Base-by-base conservation (phyloP, 2,113 vertebrate genomes). In the Anthoscopus minutus region DNA sequence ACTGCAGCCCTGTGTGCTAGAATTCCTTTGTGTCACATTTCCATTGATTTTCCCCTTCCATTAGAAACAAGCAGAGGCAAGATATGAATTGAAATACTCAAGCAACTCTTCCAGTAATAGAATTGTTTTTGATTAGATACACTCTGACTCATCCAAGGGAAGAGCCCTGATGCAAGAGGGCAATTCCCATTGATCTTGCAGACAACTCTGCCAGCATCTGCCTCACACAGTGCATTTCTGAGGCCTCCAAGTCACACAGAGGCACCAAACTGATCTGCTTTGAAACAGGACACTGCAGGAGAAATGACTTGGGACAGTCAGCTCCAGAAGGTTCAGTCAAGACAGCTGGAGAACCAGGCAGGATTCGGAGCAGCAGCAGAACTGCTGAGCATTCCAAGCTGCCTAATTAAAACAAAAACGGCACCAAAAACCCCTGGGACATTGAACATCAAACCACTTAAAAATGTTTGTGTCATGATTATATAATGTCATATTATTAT, bases 111-210 rank as follows among this genome's bases (percentile, higher is more conserved):
- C 89, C 96, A 96, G 96, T 96, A 96, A 97, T 44, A 95, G 93
- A 90, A 93, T 81, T 92, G 85, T n/a, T 94, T 95, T 83, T 95
- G 79, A 94, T 90, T 86, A 96, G 93, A 78, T 76, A 77, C 7
- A 25, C 65, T 94, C 83, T 95, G 94, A 96, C 90, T 96, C 95
- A 97, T 89, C 66, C 61, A 23, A 62, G 38, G 90, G 94, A 96
- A 95, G 88, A 93, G 93, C 88, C 86, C 89, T 97, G 94, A 96
- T 94, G 95, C 92, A 96, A 96, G 1, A 95, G 94, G 93, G 93
- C 94, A 96, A 95, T 96, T 95, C 96, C 96, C 95, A 96, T 92
- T 92, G 88, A 97, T 97, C 93, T 8, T 65, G n/a, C 44, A 56
- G 77, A 71, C 65, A 71, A 42, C 45, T 51, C 66, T 82, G 95